A percentile compares a stretch with the other conserved stretches of the same genome.
Conservation (phyloP, 2,888 invertebrate species). For the Sesia apiformis region DNA sequence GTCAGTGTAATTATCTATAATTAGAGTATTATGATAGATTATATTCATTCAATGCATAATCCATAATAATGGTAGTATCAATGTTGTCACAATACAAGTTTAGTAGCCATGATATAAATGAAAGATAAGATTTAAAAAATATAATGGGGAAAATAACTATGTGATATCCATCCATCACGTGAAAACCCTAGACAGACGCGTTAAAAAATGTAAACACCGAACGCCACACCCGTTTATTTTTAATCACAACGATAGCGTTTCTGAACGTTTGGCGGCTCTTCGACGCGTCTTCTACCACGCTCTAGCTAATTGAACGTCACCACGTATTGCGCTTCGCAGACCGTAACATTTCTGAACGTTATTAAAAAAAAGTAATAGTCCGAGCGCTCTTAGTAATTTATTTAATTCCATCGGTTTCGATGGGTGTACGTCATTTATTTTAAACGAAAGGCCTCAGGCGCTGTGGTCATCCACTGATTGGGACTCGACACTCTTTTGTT, state of each 20-base stretch:
- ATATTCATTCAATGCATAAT: no score
- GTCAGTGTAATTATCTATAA: no score
- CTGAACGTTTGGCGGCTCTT: conserved; percentile 8
- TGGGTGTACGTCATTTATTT: conserved; percentile 16
- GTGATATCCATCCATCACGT: conserved; percentile 7
- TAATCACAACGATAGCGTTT: conserved; percentile 28
- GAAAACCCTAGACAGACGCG: conserved; percentile 15
- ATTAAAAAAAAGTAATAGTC: no score
- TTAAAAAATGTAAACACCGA: conserved; percentile 30
- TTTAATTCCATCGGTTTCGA: conserved; percentile 1
- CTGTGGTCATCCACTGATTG: conserved; percentile 20
- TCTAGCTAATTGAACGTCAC: conserved; percentile 16
- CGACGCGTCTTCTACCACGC: conserved; percentile 4
- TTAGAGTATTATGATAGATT: no score
- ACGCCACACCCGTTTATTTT: conserved; percentile 30
- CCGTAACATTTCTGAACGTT: no score
- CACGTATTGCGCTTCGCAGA: conserved; percentile 3
- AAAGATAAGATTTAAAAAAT: neutral
- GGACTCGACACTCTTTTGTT: conserved; percentile 34
- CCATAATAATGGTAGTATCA: neutral
- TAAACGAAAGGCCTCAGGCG: conserved; percentile 6
- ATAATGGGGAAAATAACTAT: neutral
- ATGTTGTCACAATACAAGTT: neutral
- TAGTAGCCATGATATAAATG: no score
- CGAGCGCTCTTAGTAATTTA: no score